Evolutionary conservation across 1,140 invertebrate species (phyloP).

Genomic region (Conus betulinus): DNA sequence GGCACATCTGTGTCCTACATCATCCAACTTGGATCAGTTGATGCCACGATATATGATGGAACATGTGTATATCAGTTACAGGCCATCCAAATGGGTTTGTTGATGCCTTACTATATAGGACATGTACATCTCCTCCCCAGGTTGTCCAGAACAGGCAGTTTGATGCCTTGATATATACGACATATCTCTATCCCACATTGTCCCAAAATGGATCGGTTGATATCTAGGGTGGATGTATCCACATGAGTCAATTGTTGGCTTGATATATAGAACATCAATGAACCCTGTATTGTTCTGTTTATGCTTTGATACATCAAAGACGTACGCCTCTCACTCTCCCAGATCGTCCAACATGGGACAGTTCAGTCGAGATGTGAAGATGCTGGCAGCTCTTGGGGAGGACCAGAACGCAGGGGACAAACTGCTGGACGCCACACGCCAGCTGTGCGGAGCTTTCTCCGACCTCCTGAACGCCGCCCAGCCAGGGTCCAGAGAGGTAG

Average conservation of each 20-base stretch:
- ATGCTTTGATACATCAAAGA: not conserved
- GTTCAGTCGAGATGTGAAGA: constrained; percentile 94
- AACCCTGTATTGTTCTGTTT: not conserved
- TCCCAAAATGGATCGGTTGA: no score
- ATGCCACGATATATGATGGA: no score
- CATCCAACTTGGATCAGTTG: no score
- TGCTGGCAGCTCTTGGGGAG: constrained; percentile 95
- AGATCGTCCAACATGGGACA: constrained; percentile 94
- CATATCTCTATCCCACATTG: no score
- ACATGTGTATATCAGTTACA: no score
- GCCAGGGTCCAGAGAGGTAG: constrained; percentile 91
- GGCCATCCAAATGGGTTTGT: no score
- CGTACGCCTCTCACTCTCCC: constrained; percentile 23
- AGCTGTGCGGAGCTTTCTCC: constrained; percentile 94
- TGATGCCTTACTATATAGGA: no score
- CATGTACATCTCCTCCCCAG: no score
- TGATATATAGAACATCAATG: not conserved
- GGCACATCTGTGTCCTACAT: not conserved
- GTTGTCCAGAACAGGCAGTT: no score
- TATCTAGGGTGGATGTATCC: no score
- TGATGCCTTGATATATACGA: no score
- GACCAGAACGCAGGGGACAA: constrained; percentile 89
- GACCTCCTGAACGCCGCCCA: constrained; percentile 96
- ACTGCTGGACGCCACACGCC: constrained; percentile 92
- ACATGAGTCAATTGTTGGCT: no score